Conservation (phyloP, 2,888 invertebrate species). For the Parapristionchus giblindavisi region DNA sequence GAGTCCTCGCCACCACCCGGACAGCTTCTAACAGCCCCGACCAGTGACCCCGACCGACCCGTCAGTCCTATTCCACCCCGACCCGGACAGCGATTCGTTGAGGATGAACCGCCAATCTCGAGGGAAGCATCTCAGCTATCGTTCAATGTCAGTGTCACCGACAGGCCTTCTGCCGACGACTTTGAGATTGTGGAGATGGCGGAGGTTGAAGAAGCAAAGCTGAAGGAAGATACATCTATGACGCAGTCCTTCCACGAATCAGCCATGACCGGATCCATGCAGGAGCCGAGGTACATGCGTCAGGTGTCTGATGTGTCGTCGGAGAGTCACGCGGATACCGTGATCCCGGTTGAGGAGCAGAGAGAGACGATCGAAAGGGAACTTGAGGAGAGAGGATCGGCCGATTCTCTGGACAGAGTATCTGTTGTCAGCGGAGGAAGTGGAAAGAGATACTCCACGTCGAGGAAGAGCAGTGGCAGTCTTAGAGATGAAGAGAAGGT, state of each 20-base stretch:
- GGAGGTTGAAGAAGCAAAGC: slow-evolving; percentile 27
- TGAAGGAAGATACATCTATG: slow-evolving; percentile 1
- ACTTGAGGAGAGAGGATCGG: slow-evolving; percentile 35
- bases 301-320: slow-evolving; percentile 52
- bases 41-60: slow-evolving; percentile 55
- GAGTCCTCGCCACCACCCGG: slow-evolving; percentile 51
- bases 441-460: slow-evolving; percentile 42
- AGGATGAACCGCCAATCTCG: slow-evolving; percentile 24
- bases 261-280: slow-evolving; percentile 46
- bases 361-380: slow-evolving; percentile 40
- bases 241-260: slow-evolving; percentile 45
- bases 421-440: slow-evolving; percentile 39
- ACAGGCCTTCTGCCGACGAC: slow-evolving; percentile 39
- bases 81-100: slow-evolving; percentile 24
- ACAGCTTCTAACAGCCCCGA: slow-evolving; percentile 48
- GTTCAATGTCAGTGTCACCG: background rate
- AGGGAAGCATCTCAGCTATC: slow-evolving; percentile 35
- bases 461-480: slow-evolving; percentile 24
- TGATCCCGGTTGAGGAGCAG: slow-evolving; percentile 42
- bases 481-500: slow-evolving; percentile 28
- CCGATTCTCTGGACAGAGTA: slow-evolving; percentile 31
- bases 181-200: slow-evolving; percentile 46
- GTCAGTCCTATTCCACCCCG: slow-evolving; percentile 58
- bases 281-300: slow-evolving; percentile 43
- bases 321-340: slow-evolving; percentile 53